Conservation (phyloP, 2,113 vertebrate genomes). For the Dryoscopus gambensis region DNA sequence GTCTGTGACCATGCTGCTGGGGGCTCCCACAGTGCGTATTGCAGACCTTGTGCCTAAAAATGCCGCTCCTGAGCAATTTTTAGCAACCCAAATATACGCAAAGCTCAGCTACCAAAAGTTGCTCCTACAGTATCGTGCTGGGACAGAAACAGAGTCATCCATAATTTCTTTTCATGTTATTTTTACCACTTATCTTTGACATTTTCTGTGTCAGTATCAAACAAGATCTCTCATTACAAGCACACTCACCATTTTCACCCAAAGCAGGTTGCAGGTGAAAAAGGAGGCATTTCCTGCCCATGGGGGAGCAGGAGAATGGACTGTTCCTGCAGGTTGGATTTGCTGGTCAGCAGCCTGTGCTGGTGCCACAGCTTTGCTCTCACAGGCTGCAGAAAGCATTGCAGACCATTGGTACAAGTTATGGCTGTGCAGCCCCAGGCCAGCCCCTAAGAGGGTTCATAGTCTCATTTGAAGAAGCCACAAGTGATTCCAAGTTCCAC, state of each 20-base stretch:
- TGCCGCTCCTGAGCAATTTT: neutral
- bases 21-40: neutral
- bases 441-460: neutral
- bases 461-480: neutral
- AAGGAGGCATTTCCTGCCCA: neutral
- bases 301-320: neutral
- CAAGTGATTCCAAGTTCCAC: neutral
- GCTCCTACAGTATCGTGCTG: neutral
- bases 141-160: rapidly evolving
- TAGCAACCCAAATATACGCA: neutral
- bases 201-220: neutral
- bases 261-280: neutral
- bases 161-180: neutral
- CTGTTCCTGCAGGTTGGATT: neutral
- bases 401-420: neutral
- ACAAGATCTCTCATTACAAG: neutral
- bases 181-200: neutral
- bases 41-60: neutral
- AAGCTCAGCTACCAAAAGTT: neutral
- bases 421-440: neutral
- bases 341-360: neutral
- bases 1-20: neutral
- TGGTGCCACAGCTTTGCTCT: neutral
- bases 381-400: neutral
- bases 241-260: neutral